These are phyloP conservation scores for Stegastes partitus DNA, from an alignment of 2,113 vertebrate species.

Conservation along the genomic window DNA sequence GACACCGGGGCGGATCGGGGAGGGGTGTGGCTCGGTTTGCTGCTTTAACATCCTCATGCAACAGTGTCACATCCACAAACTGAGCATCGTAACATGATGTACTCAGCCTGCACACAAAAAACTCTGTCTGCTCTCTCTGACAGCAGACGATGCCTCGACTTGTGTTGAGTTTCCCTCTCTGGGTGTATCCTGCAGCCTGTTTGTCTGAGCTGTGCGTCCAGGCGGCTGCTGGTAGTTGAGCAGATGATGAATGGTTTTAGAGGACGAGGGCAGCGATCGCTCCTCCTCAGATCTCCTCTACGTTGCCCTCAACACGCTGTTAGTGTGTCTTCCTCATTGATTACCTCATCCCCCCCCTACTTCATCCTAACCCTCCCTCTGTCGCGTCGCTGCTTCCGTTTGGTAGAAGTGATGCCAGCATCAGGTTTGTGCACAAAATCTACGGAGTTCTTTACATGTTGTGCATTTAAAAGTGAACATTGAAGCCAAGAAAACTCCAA, in stretches of 20 bases:
- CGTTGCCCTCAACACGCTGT: conserved; percentile 5
- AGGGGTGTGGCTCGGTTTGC: background rate
- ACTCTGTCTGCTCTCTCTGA: conserved; percentile 5
- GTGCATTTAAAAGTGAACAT: too few relatives aligned
- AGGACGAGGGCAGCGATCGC: conserved; percentile 9
- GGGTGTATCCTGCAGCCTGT: background rate
- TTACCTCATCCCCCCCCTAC: conserved; percentile 73
- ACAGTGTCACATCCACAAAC: too few relatives aligned
- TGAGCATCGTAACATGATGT: too few relatives aligned
- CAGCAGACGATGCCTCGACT: background rate
- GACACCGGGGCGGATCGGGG: background rate
- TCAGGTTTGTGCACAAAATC: conserved; percentile 41
- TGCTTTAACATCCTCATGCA: too few relatives aligned
- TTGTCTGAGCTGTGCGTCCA: background rate
- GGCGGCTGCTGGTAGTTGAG: conserved; percentile 33
- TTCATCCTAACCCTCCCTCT: conserved; percentile 54
- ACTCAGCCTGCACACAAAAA: background rate
- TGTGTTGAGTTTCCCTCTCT: background rate
- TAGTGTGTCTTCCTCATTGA: conserved; percentile 58
- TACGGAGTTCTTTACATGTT: too few relatives aligned
- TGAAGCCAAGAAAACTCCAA: too few relatives aligned
- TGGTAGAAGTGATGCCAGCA: conserved; percentile 40
- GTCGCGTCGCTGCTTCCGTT: conserved; percentile 38
- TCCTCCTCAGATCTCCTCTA: conserved; percentile 19
- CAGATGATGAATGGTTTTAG: conserved; percentile 32